Evolutionary conservation across 2,888 invertebrate species (phyloP), one percentile per base, ranked within the genome.

Genomic region (Eretmocerus hayati): DNA sequence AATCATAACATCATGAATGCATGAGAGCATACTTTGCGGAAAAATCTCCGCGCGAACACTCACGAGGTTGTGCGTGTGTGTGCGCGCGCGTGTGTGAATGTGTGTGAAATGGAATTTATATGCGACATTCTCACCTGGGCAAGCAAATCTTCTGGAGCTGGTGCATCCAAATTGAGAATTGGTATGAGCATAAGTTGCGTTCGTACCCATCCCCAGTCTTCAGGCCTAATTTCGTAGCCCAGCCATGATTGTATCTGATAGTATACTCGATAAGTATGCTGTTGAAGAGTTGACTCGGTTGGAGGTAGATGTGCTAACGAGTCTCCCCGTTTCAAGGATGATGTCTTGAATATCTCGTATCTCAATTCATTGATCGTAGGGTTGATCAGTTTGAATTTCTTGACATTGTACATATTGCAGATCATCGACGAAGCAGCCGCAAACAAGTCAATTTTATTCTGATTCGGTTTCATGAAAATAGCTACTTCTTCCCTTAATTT

Each of bases 101-200:
- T n/a, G n/a, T n/a, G n/a, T n/a, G n/a, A n/a, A n/a, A n/a, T n/a
- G n/a, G n/a, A n/a, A n/a, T n/a, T n/a, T n/a, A n/a, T n/a, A n/a
- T n/a, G n/a, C n/a, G n/a, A n/a, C n/a, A n/a, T n/a, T n/a, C n/a
- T n/a, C n/a, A n/a, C n/a, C n/a, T n/a, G n/a, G n/a, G n/a, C n/a
- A n/a, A n/a, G n/a, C n/a, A n/a, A n/a, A n/a, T n/a, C n/a, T n/a
- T n/a, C n/a, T n/a, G n/a, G n/a, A n/a, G n/a, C n/a, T n/a, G n/a
- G n/a, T n/a, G n/a, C n/a, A n/a, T n/a, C n/a, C n/a, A n/a, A n/a
- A n/a, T n/a, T n/a, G n/a, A n/a, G n/a, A 16, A 26, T 36, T 15
- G 55, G 56, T 11, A 48, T 15, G 21, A 57, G 18, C 48, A 51
- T 48, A 5, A 50, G 41, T 15, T 5, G 18, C 13, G 50, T 50